Base-by-base conservation (phyloP, 2,113 vertebrate species). In the Gallinago paraguaiae region DNA sequence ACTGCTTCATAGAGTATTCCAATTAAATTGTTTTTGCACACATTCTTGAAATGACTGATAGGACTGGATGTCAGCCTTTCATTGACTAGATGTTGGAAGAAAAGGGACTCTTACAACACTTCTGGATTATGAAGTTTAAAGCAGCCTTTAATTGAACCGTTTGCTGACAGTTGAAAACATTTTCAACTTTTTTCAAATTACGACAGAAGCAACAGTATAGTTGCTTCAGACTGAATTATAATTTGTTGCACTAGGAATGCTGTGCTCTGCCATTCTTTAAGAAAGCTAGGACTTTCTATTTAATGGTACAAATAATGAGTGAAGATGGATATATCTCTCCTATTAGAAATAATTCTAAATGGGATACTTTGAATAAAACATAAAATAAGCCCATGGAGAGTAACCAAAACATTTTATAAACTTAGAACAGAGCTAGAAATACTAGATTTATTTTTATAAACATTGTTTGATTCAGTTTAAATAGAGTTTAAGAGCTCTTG, bases 11-110 rank as follows among this genome's bases (percentile, higher is more conserved):
- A 96, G 71, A 67, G 31, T 76, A 86, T 76, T 90, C 45, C 5
- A 91, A 15, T 91, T 85, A 82, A 86, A 63, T 95, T 11, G 50
- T 53, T 95, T 94, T 76, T 93, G 45, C 90, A 83, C 17, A 37
- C 53, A 45, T 92, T 92, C 33, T 82, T 93, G 59, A 71, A 95
- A 59, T 88, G 57, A 72, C 41, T 72, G 39, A 25, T 88, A 80
- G 51, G 81, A 95, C 53, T 95, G 75, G 67, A 65, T 90, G 65
- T 50, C 53, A 63, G 23, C 39, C 41, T 69, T 88, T 33, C 70
- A 18, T 9, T 94, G 80, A 59, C 1, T 2, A 89, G 35, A 84
- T 96, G 48, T 86, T 81, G 56, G 60, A 79, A 89, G 16, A 94
- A 88, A 86, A 59, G 33, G 39, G 43, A 75, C 70, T 77, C 31